Conservation (phyloP, 30 jellyfish, hydroid and myxozoan species). For the Catostylus mosaicus region DNA sequence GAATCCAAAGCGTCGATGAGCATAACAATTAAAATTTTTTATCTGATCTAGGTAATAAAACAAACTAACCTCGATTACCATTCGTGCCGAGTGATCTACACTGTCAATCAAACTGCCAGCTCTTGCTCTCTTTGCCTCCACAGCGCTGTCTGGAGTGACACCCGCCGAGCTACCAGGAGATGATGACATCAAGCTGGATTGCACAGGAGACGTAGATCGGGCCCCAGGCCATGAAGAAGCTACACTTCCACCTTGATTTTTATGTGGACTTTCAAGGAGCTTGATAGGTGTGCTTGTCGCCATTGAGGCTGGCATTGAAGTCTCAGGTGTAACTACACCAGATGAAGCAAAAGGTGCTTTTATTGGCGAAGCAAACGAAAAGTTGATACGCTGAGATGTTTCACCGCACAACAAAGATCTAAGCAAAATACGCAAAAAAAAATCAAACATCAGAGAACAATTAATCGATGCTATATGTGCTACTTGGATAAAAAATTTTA, state of each 20-base stretch:
- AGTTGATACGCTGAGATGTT: constrained; percentile 53
- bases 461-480: not conserved
- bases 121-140: constrained; percentile 84
- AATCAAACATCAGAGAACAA: not conserved
- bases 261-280: constrained; percentile 63
- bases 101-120: constrained; percentile 93
- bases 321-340: constrained; percentile 35
- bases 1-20: no score
- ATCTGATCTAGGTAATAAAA: not conserved
- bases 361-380: constrained; percentile 57
- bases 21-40: no score
- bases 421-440: not conserved
- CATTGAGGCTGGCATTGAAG: constrained; percentile 61
- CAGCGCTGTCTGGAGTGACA: constrained; percentile 84
- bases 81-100: constrained; percentile 86
- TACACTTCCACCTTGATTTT: constrained; percentile 40
- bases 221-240: constrained; percentile 99
- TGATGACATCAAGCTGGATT: constrained; percentile 71
- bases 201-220: constrained; percentile 68
- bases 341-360: constrained; percentile 51
- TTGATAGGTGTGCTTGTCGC: constrained; percentile 96
- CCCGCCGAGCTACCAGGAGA: constrained; percentile 95
- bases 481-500: not conserved
- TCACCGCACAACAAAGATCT: constrained; percentile 92
- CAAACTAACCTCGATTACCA: constrained; percentile 87